Percentiles rank a stretch among this genome's conserved stretches.
These are phyloP conservation scores for Alectoris magna DNA, from an alignment of 2,797 vertebrate species.

Conservation along the genomic window DNA sequence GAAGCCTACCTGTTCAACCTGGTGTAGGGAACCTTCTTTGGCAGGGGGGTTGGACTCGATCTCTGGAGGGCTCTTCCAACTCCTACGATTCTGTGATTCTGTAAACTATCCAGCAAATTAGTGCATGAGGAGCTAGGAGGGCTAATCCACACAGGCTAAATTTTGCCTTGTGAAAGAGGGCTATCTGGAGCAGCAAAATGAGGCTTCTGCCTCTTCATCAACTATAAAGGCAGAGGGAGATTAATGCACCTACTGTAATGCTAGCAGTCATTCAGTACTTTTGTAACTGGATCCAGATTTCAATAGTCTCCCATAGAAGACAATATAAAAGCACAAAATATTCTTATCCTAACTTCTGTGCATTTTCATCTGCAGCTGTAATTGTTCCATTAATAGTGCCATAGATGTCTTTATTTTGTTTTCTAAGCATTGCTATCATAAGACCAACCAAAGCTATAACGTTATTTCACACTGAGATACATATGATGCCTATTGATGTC, in stretches of 20 bases:
- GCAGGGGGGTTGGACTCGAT: too few species aligned
- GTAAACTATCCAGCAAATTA: not conserved
- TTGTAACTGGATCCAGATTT: not conserved
- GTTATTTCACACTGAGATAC: conserved; percentile 18
- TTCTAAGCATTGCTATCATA: not conserved
- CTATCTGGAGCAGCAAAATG: not conserved
- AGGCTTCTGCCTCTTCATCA: not conserved
- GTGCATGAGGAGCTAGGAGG: not conserved
- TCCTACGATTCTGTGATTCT: too few species aligned
- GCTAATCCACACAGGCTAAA: not conserved
- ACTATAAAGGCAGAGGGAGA: not conserved
- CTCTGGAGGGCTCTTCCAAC: too few species aligned
- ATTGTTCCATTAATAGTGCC: not conserved
- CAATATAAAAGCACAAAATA: not conserved
- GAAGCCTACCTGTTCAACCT: too few species aligned
- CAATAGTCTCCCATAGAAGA: not conserved
- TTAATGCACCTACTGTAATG: accelerated
- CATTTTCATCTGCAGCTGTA: conserved; percentile 13
- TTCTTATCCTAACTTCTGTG: not conserved
- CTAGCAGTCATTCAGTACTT: not conserved
- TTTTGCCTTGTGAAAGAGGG: not conserved
- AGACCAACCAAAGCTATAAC: not conserved
- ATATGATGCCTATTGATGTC: conserved; percentile 46
- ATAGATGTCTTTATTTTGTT: conserved; percentile 27
- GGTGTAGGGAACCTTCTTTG: too few species aligned